Conservation (phyloP, 2,888 invertebrate species). For the Meiosimyza platycephala region DNA sequence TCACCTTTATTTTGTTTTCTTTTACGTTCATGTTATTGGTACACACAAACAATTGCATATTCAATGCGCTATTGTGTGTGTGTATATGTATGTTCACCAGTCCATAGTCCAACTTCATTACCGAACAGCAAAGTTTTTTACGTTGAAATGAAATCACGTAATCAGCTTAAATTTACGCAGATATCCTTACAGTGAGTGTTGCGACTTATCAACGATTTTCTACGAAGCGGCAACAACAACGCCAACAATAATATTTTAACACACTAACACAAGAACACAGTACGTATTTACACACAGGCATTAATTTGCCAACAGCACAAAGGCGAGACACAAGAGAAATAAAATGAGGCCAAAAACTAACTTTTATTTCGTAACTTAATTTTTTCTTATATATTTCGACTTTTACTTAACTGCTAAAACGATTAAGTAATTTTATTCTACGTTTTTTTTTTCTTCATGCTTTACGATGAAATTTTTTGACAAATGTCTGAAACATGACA, state of each 20-base stretch:
- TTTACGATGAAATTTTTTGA: background rate
- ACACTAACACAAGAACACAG: background rate
- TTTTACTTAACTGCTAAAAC: constrained; percentile 8
- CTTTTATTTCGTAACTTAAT: constrained; percentile 10
- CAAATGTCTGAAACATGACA: constrained; percentile 8
- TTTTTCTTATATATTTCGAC: background rate
- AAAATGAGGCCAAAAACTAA: background rate
- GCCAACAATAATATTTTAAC: background rate
- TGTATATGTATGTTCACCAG: no score
- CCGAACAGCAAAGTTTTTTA: background rate
- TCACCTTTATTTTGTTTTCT: no score
- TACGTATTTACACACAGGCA: background rate
- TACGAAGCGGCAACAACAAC: no score
- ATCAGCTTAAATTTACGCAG: constrained; percentile 24
- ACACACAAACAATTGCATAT: no score
- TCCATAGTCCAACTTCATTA: no score
- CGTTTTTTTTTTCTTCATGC: background rate
- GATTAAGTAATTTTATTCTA: constrained; percentile 16
- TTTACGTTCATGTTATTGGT: no score
- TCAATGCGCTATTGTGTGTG: no score
- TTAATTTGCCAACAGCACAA: background rate
- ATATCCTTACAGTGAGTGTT: background rate
- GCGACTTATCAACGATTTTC: background rate
- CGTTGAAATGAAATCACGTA: constrained; percentile 17
- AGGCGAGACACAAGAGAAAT: constrained; percentile 1